These are phyloP conservation scores for Actinostola sp. DNA, from an alignment of 92 coral and sea anemone genomes.

Conservation along the genomic window DNA sequence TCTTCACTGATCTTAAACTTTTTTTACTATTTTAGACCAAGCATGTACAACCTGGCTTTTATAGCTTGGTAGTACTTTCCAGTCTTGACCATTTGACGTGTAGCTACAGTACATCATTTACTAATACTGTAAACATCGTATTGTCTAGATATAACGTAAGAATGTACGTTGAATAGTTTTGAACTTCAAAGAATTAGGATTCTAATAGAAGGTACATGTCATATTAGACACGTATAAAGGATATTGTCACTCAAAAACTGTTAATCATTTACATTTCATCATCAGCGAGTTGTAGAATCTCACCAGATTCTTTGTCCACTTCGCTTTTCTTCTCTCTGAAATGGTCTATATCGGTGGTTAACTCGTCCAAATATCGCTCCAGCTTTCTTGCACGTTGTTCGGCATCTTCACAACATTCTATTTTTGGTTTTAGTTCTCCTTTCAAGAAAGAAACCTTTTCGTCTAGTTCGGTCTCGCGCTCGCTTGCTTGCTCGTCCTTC, in stretches of 20 bases:
- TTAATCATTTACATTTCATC: background rate
- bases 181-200: constrained; percentile 11
- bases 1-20: background rate
- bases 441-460: constrained; percentile 50
- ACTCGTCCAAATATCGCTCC: constrained; percentile 37
- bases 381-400: constrained; percentile 24
- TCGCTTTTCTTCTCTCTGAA: constrained; percentile 26
- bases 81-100: too few species aligned
- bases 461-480: constrained; percentile 55
- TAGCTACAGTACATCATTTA: too few species aligned
- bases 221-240: too few species aligned
- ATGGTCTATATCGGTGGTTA: constrained; percentile 37
- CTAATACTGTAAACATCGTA: too few species aligned
- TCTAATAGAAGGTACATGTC: too few species aligned
- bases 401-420: constrained; percentile 34
- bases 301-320: constrained; percentile 35
- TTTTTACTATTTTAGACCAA: too few species aligned
- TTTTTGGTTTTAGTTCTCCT: constrained; percentile 35
- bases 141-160: too few species aligned
- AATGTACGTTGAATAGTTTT: constrained; percentile 17
- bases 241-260: background rate
- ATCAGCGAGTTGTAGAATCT: constrained; percentile 17
- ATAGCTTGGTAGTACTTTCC: too few species aligned
- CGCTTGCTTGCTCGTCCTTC: constrained; percentile 57
- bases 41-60: too few species aligned